Base-by-base conservation (phyloP, 1,140 invertebrate species). In the Scaptomyza graminum region DNA sequence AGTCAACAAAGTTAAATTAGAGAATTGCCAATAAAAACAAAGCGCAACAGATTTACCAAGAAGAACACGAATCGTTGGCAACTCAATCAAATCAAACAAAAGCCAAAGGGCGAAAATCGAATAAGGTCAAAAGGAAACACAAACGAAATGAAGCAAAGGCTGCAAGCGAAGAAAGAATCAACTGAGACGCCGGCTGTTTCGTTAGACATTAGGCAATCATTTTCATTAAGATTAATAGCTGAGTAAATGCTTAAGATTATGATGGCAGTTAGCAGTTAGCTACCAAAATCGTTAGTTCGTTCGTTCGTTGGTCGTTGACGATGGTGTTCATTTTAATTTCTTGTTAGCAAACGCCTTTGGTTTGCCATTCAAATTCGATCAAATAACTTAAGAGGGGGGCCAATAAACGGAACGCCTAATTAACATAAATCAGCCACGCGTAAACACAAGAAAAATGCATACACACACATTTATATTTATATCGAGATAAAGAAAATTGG, bases 191-290 rank as follows among this genome's bases (percentile, higher is more conserved):
- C 13, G 52, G 56, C 60, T 72, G 68, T 84, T 87, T 80, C 71
- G 68, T 71, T 68, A 71, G 67, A 79, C 74, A 72, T 71, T 66
- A 64, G 63, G 79, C 83, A 87, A 88, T 88, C 79, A 88, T 83
- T 83, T 88, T 88, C 76, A 88, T 88, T 88, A 76, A 88, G 83
- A 88, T 88, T 88, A 88, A 88, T 88, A 88, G 83, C 79, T 50
- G 74, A 74, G 81, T 88, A 88, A 88, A 88, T 88, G 79, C 65
- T 71, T 54, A 88, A 83, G 79, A 88, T 88, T 87, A 87, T 87
- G 81, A 69, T 72, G 71, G 52, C 74, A 44, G 2, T 22, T 22
- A 22, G 18, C n/a, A n/a, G 81, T 67, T 73, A 51, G 46, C 28
- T 57, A 43, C 16, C 15, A 44, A 31, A 54, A 64, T 43, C 63